Evolutionary conservation across 2,797 vertebrate species (phyloP), one percentile per base, ranked within the genome.

Genomic region (Periophthalmus magnuspinnatus): DNA sequence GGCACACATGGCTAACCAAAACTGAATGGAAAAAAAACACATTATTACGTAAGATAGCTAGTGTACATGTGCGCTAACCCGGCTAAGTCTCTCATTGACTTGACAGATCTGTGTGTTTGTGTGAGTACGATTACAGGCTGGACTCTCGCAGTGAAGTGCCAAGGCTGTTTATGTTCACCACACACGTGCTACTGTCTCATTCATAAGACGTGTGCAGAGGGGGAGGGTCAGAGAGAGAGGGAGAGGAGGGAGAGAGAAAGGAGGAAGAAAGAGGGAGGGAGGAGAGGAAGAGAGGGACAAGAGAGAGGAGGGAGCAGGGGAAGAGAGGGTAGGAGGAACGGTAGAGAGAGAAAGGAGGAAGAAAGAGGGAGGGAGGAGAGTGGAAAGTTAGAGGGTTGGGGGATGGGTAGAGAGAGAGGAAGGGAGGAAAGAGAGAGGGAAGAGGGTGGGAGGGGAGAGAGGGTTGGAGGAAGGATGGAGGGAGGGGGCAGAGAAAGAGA

Each of bases 91-190:
- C 74, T 76, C 61, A 55, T 74, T 80, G 70, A 61, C 72, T 56
- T 36, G 66, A 16, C 41, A 65, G 54, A 71, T 79, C 65, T 70
- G 36, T 70, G 47, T 72, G 22, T 75, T 2, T n/a, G 36, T 47
- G 57, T 41, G 55, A 59, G 72, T 60, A 2, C 57, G 21, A 70
- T 21, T 45, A n/a, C 48, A 28, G 45, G 56, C 2, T 1, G 55
- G 61, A 67, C 57, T 16, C 63, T 75, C 9, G 56, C 69, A 48
- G 72, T 61, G 70, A 88, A 84, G 86, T 78, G 83, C 81, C 84
- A 87, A 1, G 1, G 28, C 28, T 28, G 28, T 28, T 28, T 3
- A 3, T 28, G 28, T 28, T 1, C 28, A 3, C 28, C 28, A 3
- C 1, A 28, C 28, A 3, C 28, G 28, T 28, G 28, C 28, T 28